Base-by-base conservation (phyloP, 2,113 vertebrate species). In the Macaca mulatta region DNA sequence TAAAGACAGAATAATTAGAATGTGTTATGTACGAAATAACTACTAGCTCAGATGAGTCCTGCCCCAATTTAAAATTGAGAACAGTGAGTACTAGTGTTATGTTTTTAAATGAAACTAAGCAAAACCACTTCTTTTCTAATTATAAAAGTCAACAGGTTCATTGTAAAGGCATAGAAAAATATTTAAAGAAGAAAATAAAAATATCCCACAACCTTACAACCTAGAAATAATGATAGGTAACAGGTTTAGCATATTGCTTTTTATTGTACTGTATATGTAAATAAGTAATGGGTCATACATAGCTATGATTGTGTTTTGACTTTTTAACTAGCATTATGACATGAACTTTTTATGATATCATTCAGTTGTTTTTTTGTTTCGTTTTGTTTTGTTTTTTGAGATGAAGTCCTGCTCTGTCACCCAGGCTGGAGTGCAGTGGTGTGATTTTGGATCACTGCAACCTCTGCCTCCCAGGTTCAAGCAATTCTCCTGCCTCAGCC, bases 1-100 rank as follows among this genome's bases (percentile, higher is more conserved):
- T 88, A n/a, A 82, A 79, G 90, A 57, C 8, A 72, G n/a, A 77
- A 86, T 79, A 72, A 88, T 83, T 91, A 79, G 50, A 55, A 88
- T 52, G 3, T 69, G 40, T 38, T 43, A 14, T 74, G 23, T 38
- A 27, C n/a, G 81, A 59, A 89, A 35, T 75, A 85, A 70, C 40
- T 48, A 8, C 40, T 70, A 69, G 20, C 52, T 38, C 77, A 32
- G 50, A 32, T 40, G 32, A 25, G 16, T 50, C 40, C 61, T 89
- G 23, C 85, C 57, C 57, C 30, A 77, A 35, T 82, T 87, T 61
- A 32, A 75, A 86, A 74, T 17, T 23, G 40, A 86, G 22, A 81
- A 45, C 38, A 61, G 14, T 69, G 38, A 55, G 43, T 50, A 70
- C 75, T 59, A 27, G 14, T 86, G 75, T 82, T 79, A 9, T 22